Base-by-base conservation (phyloP, 2,113 vertebrate species). In the Arothron firmamentum region DNA sequence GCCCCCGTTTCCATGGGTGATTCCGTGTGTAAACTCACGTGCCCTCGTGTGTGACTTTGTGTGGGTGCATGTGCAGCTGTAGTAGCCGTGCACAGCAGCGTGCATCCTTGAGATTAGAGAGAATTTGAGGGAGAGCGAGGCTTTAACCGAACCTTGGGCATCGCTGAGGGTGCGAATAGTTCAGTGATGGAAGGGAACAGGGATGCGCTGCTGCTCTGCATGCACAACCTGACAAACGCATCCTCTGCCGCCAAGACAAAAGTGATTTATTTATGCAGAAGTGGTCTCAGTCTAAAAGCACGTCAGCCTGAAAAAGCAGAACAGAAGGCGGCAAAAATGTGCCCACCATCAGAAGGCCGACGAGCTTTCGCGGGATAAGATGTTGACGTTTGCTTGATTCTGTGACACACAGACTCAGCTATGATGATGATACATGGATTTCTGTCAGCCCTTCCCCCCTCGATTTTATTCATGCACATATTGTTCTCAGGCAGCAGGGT, bases 81-180 rank as follows among this genome's bases (percentile, higher is more conserved):
- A 70, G 62, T 45, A 68, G 54, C 46, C 52, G 23, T 45, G 38
- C 61, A 56, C 59, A 61, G 63, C 76, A 69, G 63, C 76, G 67
- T 72, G 54, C 49, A 46, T 66, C 75, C 65, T 77, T 16, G 73
- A 83, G 87, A 84, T 83, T 76, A 81, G 56, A 66, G 55, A 21
- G 41, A 77, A 66, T 78, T 65, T 49, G 49, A 72, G 43, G 65
- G 70, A 82, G 82, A 62, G 67, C 62, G 56, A 76, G 72, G 73
- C 71, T 85, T 82, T 75, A 79, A 81, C 79, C 77, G 77, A 81
- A 83, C 83, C 68, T 67, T 75, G 71, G 74, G 74, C 62, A 52
- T 67, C 6, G 58, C 41, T 65, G 75, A 81, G 28, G 8, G 28
- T 9, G 28, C 8, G 28, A 31, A 31, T 31, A 31, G 5, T 31